These are phyloP conservation scores for Empidonax alnorum DNA, from an alignment of 2,113 vertebrate genomes.

Conservation along the genomic window DNA sequence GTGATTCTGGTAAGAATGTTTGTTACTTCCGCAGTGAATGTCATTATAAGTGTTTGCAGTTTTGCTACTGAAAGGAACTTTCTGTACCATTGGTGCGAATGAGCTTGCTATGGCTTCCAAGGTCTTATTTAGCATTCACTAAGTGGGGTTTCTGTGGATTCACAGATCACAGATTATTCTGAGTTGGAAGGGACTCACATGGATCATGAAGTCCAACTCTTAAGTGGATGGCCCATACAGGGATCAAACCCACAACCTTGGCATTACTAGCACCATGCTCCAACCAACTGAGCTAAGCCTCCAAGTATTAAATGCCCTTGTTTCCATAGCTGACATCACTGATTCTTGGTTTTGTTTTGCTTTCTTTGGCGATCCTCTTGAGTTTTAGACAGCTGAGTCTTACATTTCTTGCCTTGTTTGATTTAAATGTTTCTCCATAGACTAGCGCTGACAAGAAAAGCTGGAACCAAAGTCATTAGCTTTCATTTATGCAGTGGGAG, in stretches of 20 bases:
- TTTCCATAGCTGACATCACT: not conserved
- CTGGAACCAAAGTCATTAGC: not conserved
- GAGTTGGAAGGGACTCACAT: not conserved
- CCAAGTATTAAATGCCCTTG: not conserved
- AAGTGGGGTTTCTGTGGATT: not conserved
- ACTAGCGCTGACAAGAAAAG: not conserved
- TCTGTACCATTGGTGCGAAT: not conserved
- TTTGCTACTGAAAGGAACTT: not conserved
- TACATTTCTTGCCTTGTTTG: not conserved
- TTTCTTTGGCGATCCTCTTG: not conserved
- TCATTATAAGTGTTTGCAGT: not conserved
- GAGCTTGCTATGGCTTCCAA: not conserved
- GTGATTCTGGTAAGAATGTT: conserved; percentile 56
- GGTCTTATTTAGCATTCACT: not conserved
- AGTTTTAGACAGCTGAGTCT: not conserved
- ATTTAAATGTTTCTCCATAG: not conserved
- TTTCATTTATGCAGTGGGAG: not conserved
- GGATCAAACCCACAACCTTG: not conserved
- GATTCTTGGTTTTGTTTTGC: not conserved
- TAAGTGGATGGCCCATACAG: not conserved
- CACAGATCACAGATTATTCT: not conserved
- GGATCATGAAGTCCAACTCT: not conserved
- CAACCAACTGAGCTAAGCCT: not conserved
- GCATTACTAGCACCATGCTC: not conserved
- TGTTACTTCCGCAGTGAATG: not conserved